Conservation (phyloP, 2,113 vertebrate genomes). For the Syrmaticus mikado region DNA sequence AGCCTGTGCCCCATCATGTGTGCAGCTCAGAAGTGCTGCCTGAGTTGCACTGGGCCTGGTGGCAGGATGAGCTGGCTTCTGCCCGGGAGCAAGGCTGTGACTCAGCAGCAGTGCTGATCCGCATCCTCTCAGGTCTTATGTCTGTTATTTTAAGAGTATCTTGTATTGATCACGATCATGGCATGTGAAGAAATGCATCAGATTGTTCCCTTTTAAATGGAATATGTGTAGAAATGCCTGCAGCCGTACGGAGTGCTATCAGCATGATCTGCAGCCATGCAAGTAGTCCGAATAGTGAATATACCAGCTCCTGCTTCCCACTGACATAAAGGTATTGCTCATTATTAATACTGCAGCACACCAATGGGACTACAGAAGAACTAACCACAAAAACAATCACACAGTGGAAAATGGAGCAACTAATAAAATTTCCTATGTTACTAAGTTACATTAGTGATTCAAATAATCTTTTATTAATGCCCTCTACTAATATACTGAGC, state of each 20-base stretch:
- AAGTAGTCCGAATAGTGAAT: neutral
- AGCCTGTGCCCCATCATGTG: neutral
- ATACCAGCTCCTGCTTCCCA: neutral
- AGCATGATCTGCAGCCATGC: neutral
- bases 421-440: neutral
- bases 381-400: neutral
- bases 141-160: neutral
- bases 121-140: rapidly evolving
- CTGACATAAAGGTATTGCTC: neutral
- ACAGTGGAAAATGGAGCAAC: neutral
- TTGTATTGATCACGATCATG: neutral
- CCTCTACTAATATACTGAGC: neutral
- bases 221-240: neutral
- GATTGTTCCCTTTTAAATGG: neutral
- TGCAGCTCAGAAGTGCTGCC: neutral
- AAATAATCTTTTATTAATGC: neutral
- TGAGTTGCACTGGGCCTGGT: neutral
- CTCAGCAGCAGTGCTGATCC: neutral
- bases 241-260: neutral
- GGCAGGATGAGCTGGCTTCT: neutral
- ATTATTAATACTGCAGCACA: neutral
- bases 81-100: neutral
- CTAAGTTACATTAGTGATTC: neutral
- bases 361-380: neutral
- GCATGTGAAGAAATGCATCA: neutral